phyloP scores from a whole-genome alignment of 2,797 vertebrate species.

The Diplodus sargus region DNA sequence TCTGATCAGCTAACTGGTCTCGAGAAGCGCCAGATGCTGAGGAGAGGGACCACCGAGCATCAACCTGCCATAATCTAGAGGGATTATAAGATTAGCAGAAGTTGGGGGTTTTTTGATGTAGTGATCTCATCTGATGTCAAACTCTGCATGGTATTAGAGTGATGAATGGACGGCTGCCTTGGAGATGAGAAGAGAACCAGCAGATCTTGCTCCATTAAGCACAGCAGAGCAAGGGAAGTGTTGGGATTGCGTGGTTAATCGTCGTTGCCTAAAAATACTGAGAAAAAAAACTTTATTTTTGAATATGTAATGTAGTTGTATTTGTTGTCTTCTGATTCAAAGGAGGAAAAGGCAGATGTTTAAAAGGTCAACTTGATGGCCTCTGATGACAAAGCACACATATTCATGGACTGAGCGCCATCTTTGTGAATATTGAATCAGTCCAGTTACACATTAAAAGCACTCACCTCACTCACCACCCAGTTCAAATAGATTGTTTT shows the following conservation, averaged over 20 bases:
- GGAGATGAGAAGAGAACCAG: conserved; percentile 67
- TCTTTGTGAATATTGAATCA: conserved; percentile 78
- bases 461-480: conserved; percentile 50
- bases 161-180: conserved; percentile 71
- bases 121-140: conserved; percentile 81
- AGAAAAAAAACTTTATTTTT: conserved; percentile 81
- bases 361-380: conserved; percentile 56
- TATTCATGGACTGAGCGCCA: conserved; percentile 61
- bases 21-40: conserved; percentile 71
- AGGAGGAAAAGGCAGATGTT: conserved; percentile 65
- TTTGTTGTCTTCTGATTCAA: conserved; percentile 71
- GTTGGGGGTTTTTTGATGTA: conserved; percentile 68
- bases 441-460: conserved; percentile 44
- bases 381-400: conserved; percentile 81
- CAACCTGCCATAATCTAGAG: conserved; percentile 83
- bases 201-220: conserved; percentile 79
- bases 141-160: conserved; percentile 79
- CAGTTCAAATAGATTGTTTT: conserved; percentile 62
- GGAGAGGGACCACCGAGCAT: conserved; percentile 82
- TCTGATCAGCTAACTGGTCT: conserved; percentile 75
- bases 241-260: conserved; percentile 67
- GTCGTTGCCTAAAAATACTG: conserved; percentile 77
- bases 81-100: conserved; percentile 74
- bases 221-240: conserved; percentile 73
- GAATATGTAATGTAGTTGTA: conserved; percentile 78